Evolutionary conservation across 2,113 vertebrate genomes (phyloP).

Genomic region (Sitta europaea): DNA sequence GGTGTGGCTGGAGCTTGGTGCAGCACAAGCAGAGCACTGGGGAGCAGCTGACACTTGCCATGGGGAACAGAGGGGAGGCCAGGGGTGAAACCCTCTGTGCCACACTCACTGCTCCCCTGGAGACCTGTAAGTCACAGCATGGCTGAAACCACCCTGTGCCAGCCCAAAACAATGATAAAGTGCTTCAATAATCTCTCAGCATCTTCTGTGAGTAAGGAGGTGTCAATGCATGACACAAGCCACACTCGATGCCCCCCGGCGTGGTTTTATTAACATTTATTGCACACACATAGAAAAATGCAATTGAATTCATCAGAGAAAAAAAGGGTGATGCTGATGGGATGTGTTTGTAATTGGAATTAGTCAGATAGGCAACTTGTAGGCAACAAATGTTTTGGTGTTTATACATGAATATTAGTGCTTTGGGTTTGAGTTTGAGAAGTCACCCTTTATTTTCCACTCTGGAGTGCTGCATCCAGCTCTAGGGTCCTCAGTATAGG

Average conservation of each 20-base stretch:
- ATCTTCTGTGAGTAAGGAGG: neutral
- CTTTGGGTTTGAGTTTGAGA: neutral
- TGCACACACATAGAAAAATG: neutral
- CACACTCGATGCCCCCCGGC: neutral
- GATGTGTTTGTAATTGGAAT: neutral
- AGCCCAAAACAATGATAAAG: neutral
- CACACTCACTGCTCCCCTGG: rapidly evolving
- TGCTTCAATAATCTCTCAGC: neutral
- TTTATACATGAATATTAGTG: neutral
- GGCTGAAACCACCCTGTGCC: neutral
- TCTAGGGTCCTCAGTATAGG: neutral
- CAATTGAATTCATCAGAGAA: neutral
- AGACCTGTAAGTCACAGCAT: neutral
- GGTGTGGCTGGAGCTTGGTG: rapidly evolving
- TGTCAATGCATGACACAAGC: neutral
- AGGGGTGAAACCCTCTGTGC: neutral
- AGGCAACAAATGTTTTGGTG: neutral
- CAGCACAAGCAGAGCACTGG: neutral
- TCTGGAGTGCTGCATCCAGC: neutral
- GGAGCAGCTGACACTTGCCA: rapidly evolving
- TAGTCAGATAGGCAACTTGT: neutral
- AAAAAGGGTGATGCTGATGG: neutral
- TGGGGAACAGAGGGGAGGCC: rapidly evolving
- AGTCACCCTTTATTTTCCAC: neutral
- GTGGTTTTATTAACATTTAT: neutral